These are phyloP conservation scores for Eurytoma adleriae DNA, from an alignment of 2,888 invertebrate species.

Conservation along the genomic window DNA sequence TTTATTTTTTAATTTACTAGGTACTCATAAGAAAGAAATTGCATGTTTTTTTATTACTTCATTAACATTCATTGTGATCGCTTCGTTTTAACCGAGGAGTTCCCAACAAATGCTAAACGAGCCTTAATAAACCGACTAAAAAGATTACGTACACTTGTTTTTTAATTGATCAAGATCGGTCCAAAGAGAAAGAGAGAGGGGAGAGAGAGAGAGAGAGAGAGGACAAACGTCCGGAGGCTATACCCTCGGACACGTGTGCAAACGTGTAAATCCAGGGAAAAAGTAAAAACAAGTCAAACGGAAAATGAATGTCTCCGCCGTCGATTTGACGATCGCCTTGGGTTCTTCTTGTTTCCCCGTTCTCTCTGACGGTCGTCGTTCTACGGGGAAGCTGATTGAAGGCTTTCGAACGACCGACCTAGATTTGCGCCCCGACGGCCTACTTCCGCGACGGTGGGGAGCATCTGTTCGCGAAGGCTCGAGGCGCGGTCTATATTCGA, in stretches of 20 bases:
- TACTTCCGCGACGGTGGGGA: constrained; percentile 33
- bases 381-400: constrained; percentile 29
- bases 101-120: background rate
- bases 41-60: constrained; percentile 22
- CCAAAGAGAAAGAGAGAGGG: background rate
- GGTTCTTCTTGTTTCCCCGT: background rate
- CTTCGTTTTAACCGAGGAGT: constrained; percentile 9
- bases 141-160: constrained; percentile 8
- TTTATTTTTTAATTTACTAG: constrained; percentile 7
- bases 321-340: background rate
- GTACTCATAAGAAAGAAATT: background rate
- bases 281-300: background rate
- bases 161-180: background rate
- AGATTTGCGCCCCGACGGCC: constrained; percentile 32
- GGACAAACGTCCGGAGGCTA: background rate
- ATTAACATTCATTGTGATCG: background rate
- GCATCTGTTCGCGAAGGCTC: constrained; percentile 8
- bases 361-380: background rate
- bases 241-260: too few species aligned
- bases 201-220: background rate
- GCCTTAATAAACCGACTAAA: constrained; percentile 11
- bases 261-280: too few species aligned
- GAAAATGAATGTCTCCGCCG: too few species aligned
- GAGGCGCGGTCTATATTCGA: background rate
- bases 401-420: constrained; percentile 28